phyloP scores from a whole-genome alignment of 2,888 invertebrate genomes.

The Plusia festucae region DNA sequence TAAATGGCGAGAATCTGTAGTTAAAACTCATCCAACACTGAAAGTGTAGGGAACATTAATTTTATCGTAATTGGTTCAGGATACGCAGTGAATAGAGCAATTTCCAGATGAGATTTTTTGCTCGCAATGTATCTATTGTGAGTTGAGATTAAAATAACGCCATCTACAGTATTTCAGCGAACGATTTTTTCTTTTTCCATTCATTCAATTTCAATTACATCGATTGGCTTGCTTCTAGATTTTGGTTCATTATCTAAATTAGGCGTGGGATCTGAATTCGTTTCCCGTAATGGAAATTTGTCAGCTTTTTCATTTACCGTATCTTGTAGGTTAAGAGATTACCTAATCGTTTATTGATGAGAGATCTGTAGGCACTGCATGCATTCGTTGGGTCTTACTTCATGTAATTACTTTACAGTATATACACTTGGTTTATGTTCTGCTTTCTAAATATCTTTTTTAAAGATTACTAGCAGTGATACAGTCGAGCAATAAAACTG shows the following conservation, averaged over 20 bases:
- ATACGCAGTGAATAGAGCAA: slow-evolving; percentile 60
- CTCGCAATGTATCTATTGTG: slow-evolving; percentile 48
- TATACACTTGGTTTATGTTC: not conserved
- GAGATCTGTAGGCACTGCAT: slow-evolving; percentile 1
- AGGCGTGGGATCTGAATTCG: slow-evolving; percentile 42
- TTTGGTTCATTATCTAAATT: slow-evolving; percentile 58
- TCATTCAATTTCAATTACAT: slow-evolving; percentile 47
- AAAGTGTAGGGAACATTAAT: slow-evolving; percentile 62
- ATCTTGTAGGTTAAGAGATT: slow-evolving; percentile 37
- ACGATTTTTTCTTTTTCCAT: slow-evolving; percentile 26
- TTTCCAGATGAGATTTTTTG: slow-evolving; percentile 60
- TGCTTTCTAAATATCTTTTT: not conserved
- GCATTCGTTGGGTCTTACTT: slow-evolving; percentile 9
- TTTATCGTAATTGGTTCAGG: slow-evolving; percentile 67
- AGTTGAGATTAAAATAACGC: slow-evolving; percentile 53
- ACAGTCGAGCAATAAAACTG: no score
- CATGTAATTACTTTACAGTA: slow-evolving; percentile 11
- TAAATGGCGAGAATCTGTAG: slow-evolving; percentile 46
- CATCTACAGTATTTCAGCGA: slow-evolving; percentile 43
- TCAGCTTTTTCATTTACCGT: slow-evolving; percentile 38
- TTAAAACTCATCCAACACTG: slow-evolving; percentile 49
- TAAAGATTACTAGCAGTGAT: no score
- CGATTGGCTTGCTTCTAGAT: slow-evolving; percentile 55
- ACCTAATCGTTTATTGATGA: slow-evolving; percentile 32
- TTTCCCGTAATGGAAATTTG: slow-evolving; percentile 45